Percentiles rank a stretch among this genome's conserved stretches.
These are phyloP conservation scores for Heterodera schachtii DNA, from an alignment of 1,140 invertebrate genomes.

Conservation along the genomic window DNA sequence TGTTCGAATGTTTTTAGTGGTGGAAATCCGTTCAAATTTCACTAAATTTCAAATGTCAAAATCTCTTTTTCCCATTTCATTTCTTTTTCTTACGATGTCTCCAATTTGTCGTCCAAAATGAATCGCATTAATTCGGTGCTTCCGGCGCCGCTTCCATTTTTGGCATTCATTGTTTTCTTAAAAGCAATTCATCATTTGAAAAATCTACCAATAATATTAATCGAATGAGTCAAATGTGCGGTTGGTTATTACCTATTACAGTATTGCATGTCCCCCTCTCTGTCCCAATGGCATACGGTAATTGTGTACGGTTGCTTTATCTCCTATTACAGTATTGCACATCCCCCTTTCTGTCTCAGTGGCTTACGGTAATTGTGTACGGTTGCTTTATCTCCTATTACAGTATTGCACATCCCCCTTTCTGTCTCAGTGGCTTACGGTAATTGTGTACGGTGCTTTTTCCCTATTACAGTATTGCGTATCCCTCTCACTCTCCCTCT, in stretches of 20 bases:
- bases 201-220: neutral
- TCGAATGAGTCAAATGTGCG: neutral
- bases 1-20: neutral
- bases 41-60: neutral
- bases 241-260: too few relatives aligned
- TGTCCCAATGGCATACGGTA: neutral
- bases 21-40: neutral
- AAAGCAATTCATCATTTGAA: neutral
- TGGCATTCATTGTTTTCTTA: slow-evolving; percentile 17
- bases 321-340: too few relatives aligned
- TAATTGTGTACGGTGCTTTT: too few relatives aligned
- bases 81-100: slow-evolving; percentile 47
- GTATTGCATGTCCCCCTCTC: neutral
- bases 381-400: neutral
- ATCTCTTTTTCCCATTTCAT: neutral
- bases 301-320: too few relatives aligned
- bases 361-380: too few relatives aligned
- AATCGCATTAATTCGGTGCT: slow-evolving; percentile 41
- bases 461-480: too few relatives aligned
- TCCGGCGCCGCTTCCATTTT: slow-evolving; percentile 6
- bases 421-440: neutral
- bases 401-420: neutral
- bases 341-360: too few relatives aligned
- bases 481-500: neutral
- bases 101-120: slow-evolving; percentile 46